Evolutionary conservation across 2,113 vertebrate species (phyloP), one percentile per base, ranked within the genome.

Genomic region (Perca flavescens): DNA sequence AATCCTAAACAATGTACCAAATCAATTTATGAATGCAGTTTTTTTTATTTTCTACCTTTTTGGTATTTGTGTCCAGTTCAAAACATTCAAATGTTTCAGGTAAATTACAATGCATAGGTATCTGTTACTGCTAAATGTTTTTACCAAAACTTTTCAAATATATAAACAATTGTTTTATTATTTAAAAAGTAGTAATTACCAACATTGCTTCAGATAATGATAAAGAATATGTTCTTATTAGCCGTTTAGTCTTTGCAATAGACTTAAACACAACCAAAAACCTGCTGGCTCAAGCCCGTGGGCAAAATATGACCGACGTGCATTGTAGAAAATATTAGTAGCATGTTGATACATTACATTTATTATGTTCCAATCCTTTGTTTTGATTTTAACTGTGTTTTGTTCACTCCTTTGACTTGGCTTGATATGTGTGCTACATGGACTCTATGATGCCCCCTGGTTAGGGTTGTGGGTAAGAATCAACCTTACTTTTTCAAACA

Each of bases 401-500:
- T 86, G 81, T 91, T 92, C 88, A 63, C 90, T 95, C 92, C 91
- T 72, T 90, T 77, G 50, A 47, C 92, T 88, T 60, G 91, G 90
- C 40, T 43, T 43, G 92, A 68, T 62, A 0, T 79, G 61, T 85
- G 47, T 83, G 85, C 84, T 86, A 87, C 94, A 90, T 92, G 79
- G 76, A 81, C 77, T 71, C 8, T 50, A 15, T 82, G 82, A 58
- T 80, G 34, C 61, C 43, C 36, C 49, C 52, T 93, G 94, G 86
- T 58, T 92, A 99, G 98, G 98, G 98, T 85, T 99, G 97, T 94
- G 98, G 98, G 98, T 99, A 97, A 97, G 98, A 67, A 69, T 9
- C 61, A 81, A 5, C 0, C 1, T 25, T 12, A 4, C 1, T 53
- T 71, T 72, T 1, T 79, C 4, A 28, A 36, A 50, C 5, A 4